Evolutionary conservation across 2,888 invertebrate genomes (phyloP), one percentile per base, ranked within the genome.

Genomic region (Drosophila anomalata): DNA sequence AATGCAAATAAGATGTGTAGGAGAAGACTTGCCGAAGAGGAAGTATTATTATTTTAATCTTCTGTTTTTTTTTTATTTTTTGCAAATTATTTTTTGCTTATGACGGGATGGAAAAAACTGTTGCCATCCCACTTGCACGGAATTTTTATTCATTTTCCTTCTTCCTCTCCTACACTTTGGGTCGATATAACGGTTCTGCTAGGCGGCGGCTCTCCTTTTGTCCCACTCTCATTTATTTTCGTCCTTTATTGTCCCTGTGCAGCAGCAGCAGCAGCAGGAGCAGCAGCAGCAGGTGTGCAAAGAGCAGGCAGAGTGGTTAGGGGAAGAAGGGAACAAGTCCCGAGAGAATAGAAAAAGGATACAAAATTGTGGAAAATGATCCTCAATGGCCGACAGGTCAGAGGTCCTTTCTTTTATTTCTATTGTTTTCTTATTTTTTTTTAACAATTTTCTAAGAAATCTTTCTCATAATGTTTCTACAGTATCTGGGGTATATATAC

Each of bases 171-270:
- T 22, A 29, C 26, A 17, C 7, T 29, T 60, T 26, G 66, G 81
- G 62, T 78, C 82, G 74, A 79, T 81, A 79, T 76, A 55, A 55
- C 58, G 53, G 62, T 70, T 29, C 51, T 26, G 24, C 42, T 51
- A 17, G 17, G 17, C 17, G 17, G 17, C 44, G 36, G 5, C 29
- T 29, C 42, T 52, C 65, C 44, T 59, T 26, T 60, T 46, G 51
- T 26, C 36, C 29, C 48, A 29, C 48, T 50, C 33, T 61, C 17
- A 12, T 42, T n/a, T n/a, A n/a, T 20, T 51, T 26, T 63, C 22
- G 63, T 63, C 65, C 63, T 46, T 63, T 44, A 51, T 52, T 33
- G 12, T 63, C 63, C 63, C 11, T 29, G 52, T 46, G 63, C 63
- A 63, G 63, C 63, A 63, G 63, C 63, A 63, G 63, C 63, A 63